These are phyloP conservation scores for Characodon lateralis DNA, from an alignment of 2,797 vertebrate genomes.

Conservation along the genomic window DNA sequence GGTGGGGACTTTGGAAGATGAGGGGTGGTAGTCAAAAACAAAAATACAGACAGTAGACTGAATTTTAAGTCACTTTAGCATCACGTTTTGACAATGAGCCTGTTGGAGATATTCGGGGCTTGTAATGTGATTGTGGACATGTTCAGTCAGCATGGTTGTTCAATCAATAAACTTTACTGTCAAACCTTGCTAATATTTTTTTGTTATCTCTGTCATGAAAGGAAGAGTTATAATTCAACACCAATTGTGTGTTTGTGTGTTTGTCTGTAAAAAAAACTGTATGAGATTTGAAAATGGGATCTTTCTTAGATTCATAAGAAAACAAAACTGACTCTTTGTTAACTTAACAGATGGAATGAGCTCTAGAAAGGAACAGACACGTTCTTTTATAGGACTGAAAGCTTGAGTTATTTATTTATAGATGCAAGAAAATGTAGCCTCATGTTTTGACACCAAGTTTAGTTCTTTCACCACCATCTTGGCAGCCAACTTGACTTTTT, in stretches of 20 bases:
- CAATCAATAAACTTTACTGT: constrained; percentile 72
- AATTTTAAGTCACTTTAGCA: constrained; percentile 30
- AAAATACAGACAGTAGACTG: constrained; percentile 28
- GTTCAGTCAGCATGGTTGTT: constrained; percentile 76
- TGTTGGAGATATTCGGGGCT: constrained; percentile 41
- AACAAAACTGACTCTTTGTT: background rate
- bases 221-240: background rate
- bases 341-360: background rate
- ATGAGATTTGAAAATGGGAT: background rate
- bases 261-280: background rate
- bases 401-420: no score
- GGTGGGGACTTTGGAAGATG: constrained; percentile 48
- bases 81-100: constrained; percentile 13
- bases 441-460: no score
- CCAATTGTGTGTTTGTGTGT: background rate
- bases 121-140: constrained; percentile 73
- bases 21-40: constrained; percentile 17
- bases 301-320: background rate
- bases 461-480: no score
- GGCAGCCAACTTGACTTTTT: no score
- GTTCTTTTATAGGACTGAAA: no score
- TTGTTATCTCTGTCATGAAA: constrained; percentile 22
- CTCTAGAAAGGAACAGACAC: no score
- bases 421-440: no score
- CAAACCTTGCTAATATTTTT: constrained; percentile 41